These are phyloP conservation scores for Pomphorhynchus laevis DNA, from an alignment of 1,140 invertebrate species.

Conservation along the genomic window DNA sequence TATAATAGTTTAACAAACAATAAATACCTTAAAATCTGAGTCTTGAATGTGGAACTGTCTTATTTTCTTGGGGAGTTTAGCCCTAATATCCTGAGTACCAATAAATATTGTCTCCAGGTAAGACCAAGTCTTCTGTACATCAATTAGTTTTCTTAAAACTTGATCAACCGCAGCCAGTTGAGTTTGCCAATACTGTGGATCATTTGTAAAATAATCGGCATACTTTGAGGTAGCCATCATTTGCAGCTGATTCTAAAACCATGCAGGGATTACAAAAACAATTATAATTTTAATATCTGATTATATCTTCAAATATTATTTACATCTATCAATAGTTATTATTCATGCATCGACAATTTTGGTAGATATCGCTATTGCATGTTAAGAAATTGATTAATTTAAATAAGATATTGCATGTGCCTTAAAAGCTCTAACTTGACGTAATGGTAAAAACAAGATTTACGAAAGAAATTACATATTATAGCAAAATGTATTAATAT, in stretches of 20 bases:
- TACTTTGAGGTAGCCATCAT: constrained; percentile 82
- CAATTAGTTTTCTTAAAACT: constrained; percentile 50
- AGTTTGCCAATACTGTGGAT: constrained; percentile 64
- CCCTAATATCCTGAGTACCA: constrained; percentile 61
- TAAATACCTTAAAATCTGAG: constrained; percentile 35
- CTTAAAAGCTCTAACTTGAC: too few relatives aligned
- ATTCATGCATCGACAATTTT: too few relatives aligned
- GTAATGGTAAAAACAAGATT: too few relatives aligned
- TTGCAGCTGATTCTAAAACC: constrained; percentile 44
- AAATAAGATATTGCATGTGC: too few relatives aligned
- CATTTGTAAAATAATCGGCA: constrained; percentile 61
- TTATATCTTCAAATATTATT: too few relatives aligned
- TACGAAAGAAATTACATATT: too few relatives aligned
- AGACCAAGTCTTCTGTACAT: constrained; percentile 26
- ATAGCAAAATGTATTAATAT: too few relatives aligned
- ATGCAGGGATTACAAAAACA: constrained; percentile 10
- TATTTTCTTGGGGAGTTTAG: constrained; percentile 60
- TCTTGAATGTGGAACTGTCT: constrained; percentile 60
- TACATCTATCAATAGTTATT: too few relatives aligned
- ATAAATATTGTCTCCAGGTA: constrained; percentile 9
- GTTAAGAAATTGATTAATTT: too few relatives aligned
- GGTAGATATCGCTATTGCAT: too few relatives aligned
- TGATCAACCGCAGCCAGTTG: constrained; percentile 64
- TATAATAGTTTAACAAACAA: too few relatives aligned
- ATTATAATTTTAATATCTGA: too few relatives aligned